Evolutionary conservation across 2,797 vertebrate species (phyloP), one percentile per base, ranked within the genome.

Genomic region (Hirundo rustica): DNA sequence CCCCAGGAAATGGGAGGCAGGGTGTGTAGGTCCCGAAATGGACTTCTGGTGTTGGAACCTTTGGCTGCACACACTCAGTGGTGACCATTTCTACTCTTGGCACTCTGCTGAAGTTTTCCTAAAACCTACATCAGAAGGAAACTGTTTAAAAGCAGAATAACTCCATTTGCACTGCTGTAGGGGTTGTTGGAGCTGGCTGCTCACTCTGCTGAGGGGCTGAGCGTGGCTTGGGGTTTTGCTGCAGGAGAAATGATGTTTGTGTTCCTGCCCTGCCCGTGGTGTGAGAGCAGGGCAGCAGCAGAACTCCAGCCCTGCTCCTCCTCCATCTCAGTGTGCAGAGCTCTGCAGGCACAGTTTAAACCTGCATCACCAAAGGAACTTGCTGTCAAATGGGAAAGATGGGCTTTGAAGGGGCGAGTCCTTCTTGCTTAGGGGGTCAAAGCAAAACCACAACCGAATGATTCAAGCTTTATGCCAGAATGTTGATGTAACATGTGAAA

Each of bases 121-220:
- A 54, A 64, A 50, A 30, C 19, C 9, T 12, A 0, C 19, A 26
- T 3, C 13, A 58, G 50, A 29, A 70, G 13, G 53, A 45, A 29
- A 10, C 7, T 34, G 10, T 14, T 89, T 48, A 18, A 51, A 57
- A 48, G 3, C 11, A 64, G 44, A 22, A 26, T 8, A 21, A 36
- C 3, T 58, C 26, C 25, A 0, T 51, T 21, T 40, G 9, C 12
- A 29, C 15, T 19, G 0, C 7, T 10, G 26, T 10, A 5, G 36
- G 18, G 29, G 34, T 4, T 54, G 2, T 26, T 17, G 14, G 30
- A 47, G 11, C 27, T 76, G 45, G 8, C 21, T 57, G 18, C 5
- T 32, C 50, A 2, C n/a, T 44, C 47, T 22, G 54, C 44, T 75
- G 62, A 20, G 34, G 27, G 14, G 22, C 62, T 66, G 26, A 8